Conservation (phyloP, 2,113 vertebrate species). For the Zonotrichia leucophrys region DNA sequence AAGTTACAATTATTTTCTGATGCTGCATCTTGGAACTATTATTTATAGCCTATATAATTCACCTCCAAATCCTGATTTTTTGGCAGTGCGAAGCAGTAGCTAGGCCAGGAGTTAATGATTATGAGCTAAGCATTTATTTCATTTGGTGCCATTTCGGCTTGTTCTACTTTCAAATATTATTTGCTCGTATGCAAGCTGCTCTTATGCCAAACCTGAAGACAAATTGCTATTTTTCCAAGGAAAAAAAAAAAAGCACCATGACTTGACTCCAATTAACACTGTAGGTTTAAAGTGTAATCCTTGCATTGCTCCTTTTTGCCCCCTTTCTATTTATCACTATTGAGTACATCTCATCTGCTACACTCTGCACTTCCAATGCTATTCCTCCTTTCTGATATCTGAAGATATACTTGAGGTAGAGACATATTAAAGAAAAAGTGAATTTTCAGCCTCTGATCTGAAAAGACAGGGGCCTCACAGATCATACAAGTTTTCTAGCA, state of each 20-base stretch:
- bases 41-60: slow-evolving; percentile 22
- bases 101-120: slow-evolving; percentile 66
- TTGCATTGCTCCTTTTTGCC: neutral
- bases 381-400: neutral
- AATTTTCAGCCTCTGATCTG: neutral
- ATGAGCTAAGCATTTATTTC: slow-evolving; percentile 68
- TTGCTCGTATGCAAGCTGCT: slow-evolving; percentile 40
- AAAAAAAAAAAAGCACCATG: neutral
- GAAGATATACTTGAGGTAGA: neutral
- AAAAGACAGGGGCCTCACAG: neutral
- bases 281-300: neutral
- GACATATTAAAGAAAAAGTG: neutral
- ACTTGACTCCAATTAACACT: neutral
- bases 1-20: slow-evolving; percentile 29
- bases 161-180: slow-evolving; percentile 50
- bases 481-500: neutral
- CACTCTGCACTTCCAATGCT: neutral
- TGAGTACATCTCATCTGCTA: neutral
- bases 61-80: slow-evolving; percentile 14
- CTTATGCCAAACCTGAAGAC: slow-evolving; percentile 38
- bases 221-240: slow-evolving; percentile 23
- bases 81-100: neutral
- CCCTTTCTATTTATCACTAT: neutral
- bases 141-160: slow-evolving; percentile 59
- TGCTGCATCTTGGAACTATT: neutral